Evolutionary conservation across 2,797 vertebrate genomes (phyloP), one percentile per base, ranked within the genome.

Genomic region (Fistularia commersonii): DNA sequence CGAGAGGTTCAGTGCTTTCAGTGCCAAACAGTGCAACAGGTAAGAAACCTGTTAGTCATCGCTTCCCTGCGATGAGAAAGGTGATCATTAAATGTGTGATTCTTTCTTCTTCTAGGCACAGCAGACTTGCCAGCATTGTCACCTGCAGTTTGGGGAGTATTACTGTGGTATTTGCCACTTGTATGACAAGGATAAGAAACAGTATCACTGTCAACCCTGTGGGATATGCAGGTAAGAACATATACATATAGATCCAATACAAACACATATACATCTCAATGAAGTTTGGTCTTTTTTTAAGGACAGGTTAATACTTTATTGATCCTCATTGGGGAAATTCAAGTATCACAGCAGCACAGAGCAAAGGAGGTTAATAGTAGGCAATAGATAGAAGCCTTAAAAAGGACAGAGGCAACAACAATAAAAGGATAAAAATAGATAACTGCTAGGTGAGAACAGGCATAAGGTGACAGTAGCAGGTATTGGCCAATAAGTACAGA

Each of bases 151-250:
- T 82, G 94, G 95, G 39, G 95, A 98, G 69, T 98, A 97, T 82
- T 98, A 96, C 74, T 98, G 96, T 33, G 80, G 73, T 6, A 86
- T 95, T 61, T 98, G 96, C 61, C 95, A 98, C 61, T 87, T 98
- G 11, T 98, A 93, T 73, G 96, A 98, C 74, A 91, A 92, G 59
- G 90, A 98, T 84, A 97, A 93, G 87, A 92, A 95, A 69, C 96
- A 98, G 77, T 98, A 95, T 72, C 96, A 98, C 82, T 98, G 96
- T 82, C 72, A 82, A 54, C 85, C 85, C 7, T 98, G 96, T 60
- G 96, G 96, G 36, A 98, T 98, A 87, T 98, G 96, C 90, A 94
- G 96, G 96, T 98, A 51, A 82, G 69, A 33, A 34, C 6, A 14
- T 7, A 52, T n/a, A 42, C 3, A 23, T n/a, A n/a, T 34, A 32